phyloP scores from a whole-genome alignment of 2,888 invertebrate species.

The Phengaris alcon region DNA sequence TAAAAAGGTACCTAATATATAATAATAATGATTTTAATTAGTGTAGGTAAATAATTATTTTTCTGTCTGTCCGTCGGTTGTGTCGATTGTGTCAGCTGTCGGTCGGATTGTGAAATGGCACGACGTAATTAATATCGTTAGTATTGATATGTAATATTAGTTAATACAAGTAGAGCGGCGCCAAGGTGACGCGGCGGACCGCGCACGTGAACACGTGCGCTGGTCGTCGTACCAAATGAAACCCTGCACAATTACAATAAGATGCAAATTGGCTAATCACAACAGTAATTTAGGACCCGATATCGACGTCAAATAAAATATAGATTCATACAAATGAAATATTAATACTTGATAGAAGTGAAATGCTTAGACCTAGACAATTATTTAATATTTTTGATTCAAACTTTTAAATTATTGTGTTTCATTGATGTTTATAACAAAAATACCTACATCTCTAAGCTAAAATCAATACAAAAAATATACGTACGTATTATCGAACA shows the following conservation, averaged over 20 bases:
- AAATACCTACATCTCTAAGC: too few relatives aligned
- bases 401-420: too few relatives aligned
- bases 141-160: constrained; percentile 20
- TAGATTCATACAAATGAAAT: neutral
- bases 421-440: too few relatives aligned
- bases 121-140: constrained; percentile 13
- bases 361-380: neutral
- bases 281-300: neutral
- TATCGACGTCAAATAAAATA: neutral
- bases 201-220: neutral
- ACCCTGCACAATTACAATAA: neutral
- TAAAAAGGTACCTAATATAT: too few relatives aligned
- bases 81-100: neutral
- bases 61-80: neutral
- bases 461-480: too few relatives aligned
- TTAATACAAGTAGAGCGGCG: constrained; percentile 23
- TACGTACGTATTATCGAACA: too few relatives aligned
- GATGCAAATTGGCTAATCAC: neutral
- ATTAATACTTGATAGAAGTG: too few relatives aligned
- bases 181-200: constrained; percentile 6
- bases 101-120: constrained; percentile 2
- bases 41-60: neutral
- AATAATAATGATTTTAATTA: too few relatives aligned
- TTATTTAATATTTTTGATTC: neutral
- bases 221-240: neutral